Conservation (phyloP, 2,888 invertebrate species). For the Cheilosia urbana region DNA sequence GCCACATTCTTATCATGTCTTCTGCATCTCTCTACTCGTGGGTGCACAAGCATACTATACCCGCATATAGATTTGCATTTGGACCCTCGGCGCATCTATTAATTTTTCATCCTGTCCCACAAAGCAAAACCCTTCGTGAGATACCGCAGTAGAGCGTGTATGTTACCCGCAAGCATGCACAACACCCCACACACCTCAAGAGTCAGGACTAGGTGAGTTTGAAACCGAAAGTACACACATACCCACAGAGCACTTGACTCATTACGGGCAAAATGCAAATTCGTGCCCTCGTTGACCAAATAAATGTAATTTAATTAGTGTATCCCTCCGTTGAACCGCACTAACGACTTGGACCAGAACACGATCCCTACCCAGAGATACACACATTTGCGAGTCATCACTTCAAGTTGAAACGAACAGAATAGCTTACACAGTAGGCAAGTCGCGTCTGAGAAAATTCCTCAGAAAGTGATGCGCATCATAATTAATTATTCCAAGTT, state of each 20-base stretch:
- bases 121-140: constrained; percentile 45
- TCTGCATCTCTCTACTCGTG: constrained; percentile 45
- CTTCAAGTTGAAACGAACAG: constrained; percentile 27
- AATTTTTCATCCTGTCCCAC: constrained; percentile 8
- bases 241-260: background rate
- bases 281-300: constrained; percentile 57
- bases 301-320: constrained; percentile 69
- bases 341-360: constrained; percentile 49
- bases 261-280: constrained; percentile 22
- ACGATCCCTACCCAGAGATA: constrained; percentile 47
- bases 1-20: constrained; percentile 48
- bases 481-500: constrained; percentile 69
- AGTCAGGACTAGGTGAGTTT: background rate
- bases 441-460: constrained; percentile 30
- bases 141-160: constrained; percentile 34
- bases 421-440: background rate
- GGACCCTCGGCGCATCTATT: constrained; percentile 51
- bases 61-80: constrained; percentile 59
- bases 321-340: constrained; percentile 2
- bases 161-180: constrained; percentile 24
- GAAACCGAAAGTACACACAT: constrained; percentile 62
- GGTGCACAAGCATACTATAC: constrained; percentile 6
- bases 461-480: constrained; percentile 52
- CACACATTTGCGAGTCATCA: constrained; percentile 47
- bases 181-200: constrained; percentile 12